Base-by-base conservation (phyloP, 2,888 invertebrate genomes). In the Stomorhina lunata region DNA sequence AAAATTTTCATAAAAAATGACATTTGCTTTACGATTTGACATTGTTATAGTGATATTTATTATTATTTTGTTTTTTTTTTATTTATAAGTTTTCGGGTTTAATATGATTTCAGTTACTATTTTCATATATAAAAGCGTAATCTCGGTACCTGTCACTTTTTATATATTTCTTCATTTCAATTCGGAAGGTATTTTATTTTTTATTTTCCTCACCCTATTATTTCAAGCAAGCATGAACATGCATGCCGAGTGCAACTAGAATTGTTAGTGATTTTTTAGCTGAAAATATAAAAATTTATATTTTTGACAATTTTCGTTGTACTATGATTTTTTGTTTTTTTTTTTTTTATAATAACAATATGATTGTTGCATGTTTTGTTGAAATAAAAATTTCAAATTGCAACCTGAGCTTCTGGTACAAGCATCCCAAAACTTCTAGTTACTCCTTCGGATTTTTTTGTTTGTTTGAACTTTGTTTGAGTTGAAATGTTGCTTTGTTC, bases 91-190 rank as follows among this genome's bases (percentile, higher is more conserved):
- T 50, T 68, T 61, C n/a, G n/a, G n/a, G n/a, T 66, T 66, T 4
- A 17, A 50, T 71, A 57, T 50, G 48, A 40, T 50, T 68, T 61
- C n/a, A n/a, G n/a, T n/a, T n/a, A n/a, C n/a, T 40, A n/a, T 76
- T 27, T 53, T 2, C 9, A 59, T 59, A 37, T 76, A 40, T 65
- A 57, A 59, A 81, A 81, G 50, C 76, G 76, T 76, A 81, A 81
- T 81, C 76, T 76, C 63, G 71, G 80, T 81, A 50, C 80, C 80
- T 81, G 80, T 76, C 80, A 76, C 80, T 76, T 76, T 81, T 76
- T 71, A 81, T 80, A 68, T 61, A 61, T 77, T 68, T 68, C 68
- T 77, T 61, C 68, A 68, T 77, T 77, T 77, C 50, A 59, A 40
- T 68, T 59, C 75, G 6, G 32, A 12, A 5, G 45, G 4, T 25